These are phyloP conservation scores for Horisme vitalbata DNA, from an alignment of 2,888 invertebrate genomes.

Conservation along the genomic window DNA sequence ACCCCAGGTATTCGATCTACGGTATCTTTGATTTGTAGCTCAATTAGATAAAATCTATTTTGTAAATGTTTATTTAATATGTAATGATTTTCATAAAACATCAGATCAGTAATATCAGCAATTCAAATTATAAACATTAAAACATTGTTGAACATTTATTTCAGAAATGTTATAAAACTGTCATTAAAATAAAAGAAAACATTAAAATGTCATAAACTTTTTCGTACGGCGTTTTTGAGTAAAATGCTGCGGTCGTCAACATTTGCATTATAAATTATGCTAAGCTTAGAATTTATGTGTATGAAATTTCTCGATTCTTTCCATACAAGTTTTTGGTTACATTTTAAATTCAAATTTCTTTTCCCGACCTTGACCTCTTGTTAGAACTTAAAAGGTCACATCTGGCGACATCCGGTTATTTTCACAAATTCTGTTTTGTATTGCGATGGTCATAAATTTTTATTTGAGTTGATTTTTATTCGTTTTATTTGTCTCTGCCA, in stretches of 20 bases:
- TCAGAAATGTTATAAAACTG: conserved; percentile 13
- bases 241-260: conserved; percentile 10
- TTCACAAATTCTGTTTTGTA: conserved; percentile 4
- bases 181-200: conserved; percentile 14
- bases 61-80: too few relatives aligned
- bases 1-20: too few relatives aligned
- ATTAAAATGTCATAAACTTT: conserved; percentile 20
- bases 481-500: background rate
- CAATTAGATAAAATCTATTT: too few relatives aligned
- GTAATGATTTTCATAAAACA: too few relatives aligned
- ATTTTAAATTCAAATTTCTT: conserved; percentile 40
- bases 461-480: conserved; percentile 8
- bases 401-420: conserved; percentile 15
- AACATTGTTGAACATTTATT: conserved; percentile 8
- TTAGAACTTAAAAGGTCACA: conserved; percentile 22
- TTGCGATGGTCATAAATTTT: background rate
- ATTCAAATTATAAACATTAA: conserved; percentile 10
- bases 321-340: conserved; percentile 6
- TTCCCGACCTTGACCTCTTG: conserved; percentile 45
- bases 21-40: too few relatives aligned
- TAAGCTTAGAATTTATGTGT: conserved; percentile 22
- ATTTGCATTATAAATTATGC: conserved; percentile 17
- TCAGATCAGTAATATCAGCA: conserved; percentile 3
- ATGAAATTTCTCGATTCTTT: conserved; percentile 21
- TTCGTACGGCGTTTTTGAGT: conserved; percentile 9